A percentile compares a stretch with the other conserved stretches of the same genome.
Conservation (phyloP, 2,888 invertebrate species). For the Timema podura region DNA sequence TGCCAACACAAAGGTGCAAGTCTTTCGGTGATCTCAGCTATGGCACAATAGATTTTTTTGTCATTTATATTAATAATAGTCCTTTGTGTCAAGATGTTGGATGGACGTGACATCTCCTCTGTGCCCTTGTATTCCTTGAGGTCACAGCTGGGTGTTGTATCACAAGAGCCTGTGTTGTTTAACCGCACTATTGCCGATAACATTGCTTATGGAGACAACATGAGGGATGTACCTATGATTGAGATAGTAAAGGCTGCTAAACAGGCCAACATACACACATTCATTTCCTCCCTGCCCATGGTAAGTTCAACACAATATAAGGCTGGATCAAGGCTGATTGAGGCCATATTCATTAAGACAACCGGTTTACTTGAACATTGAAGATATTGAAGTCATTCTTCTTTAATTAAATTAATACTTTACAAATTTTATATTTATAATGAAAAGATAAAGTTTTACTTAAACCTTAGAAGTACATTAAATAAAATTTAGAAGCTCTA, state of each 20-base stretch:
- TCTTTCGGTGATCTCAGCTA: too few relatives aligned
- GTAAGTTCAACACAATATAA: constrained; percentile 31
- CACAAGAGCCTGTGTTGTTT: constrained; percentile 59
- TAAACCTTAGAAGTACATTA: too few relatives aligned
- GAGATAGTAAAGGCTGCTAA: constrained; percentile 50
- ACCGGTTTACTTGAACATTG: too few relatives aligned
- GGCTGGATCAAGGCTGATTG: too few relatives aligned
- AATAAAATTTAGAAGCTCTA: too few relatives aligned
- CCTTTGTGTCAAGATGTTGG: constrained; percentile 34
- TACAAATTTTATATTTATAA: too few relatives aligned
- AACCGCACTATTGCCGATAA: constrained; percentile 56
- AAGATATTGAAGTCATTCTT: too few relatives aligned
- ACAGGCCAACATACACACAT: constrained; percentile 53
- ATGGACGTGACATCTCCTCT: constrained; percentile 41
- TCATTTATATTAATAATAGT: neutral
- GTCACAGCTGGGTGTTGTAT: constrained; percentile 53
- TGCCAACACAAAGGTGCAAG: too few relatives aligned
- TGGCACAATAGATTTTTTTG: neutral
- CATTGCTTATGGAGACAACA: constrained; percentile 57
- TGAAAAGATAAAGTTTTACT: too few relatives aligned
- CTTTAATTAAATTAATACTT: too few relatives aligned
- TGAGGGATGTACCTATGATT: constrained; percentile 45
- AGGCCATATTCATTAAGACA: too few relatives aligned
- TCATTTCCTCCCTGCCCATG: constrained; percentile 49
- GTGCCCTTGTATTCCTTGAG: constrained; percentile 48